phyloP scores from a whole-genome alignment of 2,797 vertebrate species.

The Nasua narica region DNA sequence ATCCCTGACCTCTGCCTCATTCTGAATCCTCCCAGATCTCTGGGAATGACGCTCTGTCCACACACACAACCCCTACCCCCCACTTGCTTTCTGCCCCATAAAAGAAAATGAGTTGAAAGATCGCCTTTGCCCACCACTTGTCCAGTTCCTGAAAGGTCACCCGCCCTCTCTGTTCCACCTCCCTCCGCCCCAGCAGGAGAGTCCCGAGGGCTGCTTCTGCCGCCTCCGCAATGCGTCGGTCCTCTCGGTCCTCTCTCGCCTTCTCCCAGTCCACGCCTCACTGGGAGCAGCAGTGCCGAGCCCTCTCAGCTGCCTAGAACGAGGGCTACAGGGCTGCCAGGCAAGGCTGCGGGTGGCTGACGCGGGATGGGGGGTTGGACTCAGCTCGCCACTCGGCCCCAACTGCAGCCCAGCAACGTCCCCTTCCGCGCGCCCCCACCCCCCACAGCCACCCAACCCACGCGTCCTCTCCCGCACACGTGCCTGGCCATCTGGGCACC shows the following conservation, averaged over 20 bases:
- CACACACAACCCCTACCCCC: background rate
- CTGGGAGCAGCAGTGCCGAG: slow-evolving; percentile 28
- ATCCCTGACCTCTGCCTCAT: slow-evolving; percentile 19
- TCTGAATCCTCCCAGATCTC: background rate
- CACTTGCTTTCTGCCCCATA: background rate
- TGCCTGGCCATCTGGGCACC: background rate
- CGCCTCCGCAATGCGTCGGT: slow-evolving; percentile 21
- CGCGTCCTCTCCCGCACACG: background rate
- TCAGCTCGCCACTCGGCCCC: background rate
- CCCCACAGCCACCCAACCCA: slow-evolving; percentile 29
- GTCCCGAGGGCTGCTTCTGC: background rate
- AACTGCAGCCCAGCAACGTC: background rate
- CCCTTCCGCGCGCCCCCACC: background rate
- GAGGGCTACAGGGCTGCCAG: slow-evolving; percentile 40
- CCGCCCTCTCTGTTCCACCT: slow-evolving; percentile 18
- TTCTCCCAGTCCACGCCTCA: background rate
- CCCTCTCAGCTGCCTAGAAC: background rate
- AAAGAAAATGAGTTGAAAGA: background rate
- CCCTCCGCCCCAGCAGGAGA: background rate
- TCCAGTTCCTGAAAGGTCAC: slow-evolving; percentile 35
- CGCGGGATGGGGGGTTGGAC: background rate
- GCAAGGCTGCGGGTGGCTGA: background rate
- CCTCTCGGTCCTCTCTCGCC: background rate
- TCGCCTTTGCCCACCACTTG: background rate
- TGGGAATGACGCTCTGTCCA: background rate